These are phyloP conservation scores for Hiodon alosoides DNA, from an alignment of 2,113 vertebrate genomes.

Conservation along the genomic window DNA sequence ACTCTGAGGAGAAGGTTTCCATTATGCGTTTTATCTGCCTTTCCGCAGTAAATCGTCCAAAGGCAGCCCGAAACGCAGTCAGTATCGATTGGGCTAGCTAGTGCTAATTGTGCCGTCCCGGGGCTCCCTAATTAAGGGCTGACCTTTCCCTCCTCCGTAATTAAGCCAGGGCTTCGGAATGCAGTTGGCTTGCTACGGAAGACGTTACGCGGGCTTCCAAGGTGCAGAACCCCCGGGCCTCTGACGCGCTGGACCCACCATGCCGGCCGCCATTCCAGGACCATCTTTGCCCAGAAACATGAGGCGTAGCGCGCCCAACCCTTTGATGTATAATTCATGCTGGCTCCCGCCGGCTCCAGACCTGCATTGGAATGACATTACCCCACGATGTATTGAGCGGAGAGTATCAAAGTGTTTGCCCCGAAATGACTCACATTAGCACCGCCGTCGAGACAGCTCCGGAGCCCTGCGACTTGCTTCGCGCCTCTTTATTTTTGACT, in stretches of 20 bases:
- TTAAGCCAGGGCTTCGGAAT: conserved; percentile 26
- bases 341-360: not conserved
- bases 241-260: conserved; percentile 21
- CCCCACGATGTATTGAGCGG: conserved; percentile 14
- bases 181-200: not conserved
- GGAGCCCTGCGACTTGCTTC: not conserved
- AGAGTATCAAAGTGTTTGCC: conserved; percentile 3
- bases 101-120: conserved; percentile 8
- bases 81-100: conserved; percentile 19
- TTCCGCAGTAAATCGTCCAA: not conserved
- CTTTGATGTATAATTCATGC: conserved; percentile 49
- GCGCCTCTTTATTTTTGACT: not conserved
- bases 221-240: not conserved
- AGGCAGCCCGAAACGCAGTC: conserved; percentile 2
- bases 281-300: conserved; percentile 32
- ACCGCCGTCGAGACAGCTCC: not conserved
- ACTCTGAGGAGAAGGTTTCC: not conserved
- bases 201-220: not conserved
- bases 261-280: conserved; percentile 21
- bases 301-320: conserved; percentile 21
- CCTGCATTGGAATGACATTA: conserved; percentile 26
- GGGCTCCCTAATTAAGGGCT: conserved; percentile 17
- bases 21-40: not conserved
- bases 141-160: conserved; percentile 30
- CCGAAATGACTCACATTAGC: conserved; percentile 14